These are phyloP conservation scores for Entelurus aequoreus DNA, from an alignment of 2,113 vertebrate genomes.

Conservation along the genomic window DNA sequence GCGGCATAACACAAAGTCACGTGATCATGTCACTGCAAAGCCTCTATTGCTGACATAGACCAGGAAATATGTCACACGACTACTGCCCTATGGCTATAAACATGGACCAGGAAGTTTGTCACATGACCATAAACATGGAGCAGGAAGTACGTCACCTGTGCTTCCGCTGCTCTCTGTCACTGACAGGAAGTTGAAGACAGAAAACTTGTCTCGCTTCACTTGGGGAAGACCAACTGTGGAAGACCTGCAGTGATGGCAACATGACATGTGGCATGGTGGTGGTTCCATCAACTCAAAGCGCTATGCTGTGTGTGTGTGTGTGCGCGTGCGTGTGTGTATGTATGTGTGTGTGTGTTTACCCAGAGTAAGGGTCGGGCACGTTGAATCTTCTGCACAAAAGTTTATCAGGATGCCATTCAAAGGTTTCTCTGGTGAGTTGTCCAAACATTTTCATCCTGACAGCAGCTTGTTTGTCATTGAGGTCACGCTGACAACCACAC, in stretches of 20 bases:
- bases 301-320: neutral
- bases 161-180: conserved; percentile 61
- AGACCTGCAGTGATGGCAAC: conserved; percentile 69
- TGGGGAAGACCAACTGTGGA: conserved; percentile 82
- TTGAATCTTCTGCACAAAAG: conserved; percentile 95
- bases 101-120: neutral
- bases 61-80: neutral
- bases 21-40: too few relatives aligned
- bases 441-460: conserved; percentile 97
- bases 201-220: conserved; percentile 94
- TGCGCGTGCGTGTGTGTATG: neutral
- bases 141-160: conserved; percentile 9
- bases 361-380: conserved; percentile 85
- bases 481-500: conserved; percentile 69
- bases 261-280: neutral
- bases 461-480: conserved; percentile 80
- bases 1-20: too few relatives aligned
- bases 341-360: conserved; percentile 60
- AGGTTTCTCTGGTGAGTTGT: conserved; percentile 83
- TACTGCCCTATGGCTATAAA: too few relatives aligned
- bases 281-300: too few relatives aligned
- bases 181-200: conserved; percentile 92
- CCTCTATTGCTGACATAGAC: too few relatives aligned
- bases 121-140: neutral
- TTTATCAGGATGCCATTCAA: conserved; percentile 93